Base-by-base conservation (phyloP, 2,113 vertebrate genomes). In the Chlamydotis undulata region DNA sequence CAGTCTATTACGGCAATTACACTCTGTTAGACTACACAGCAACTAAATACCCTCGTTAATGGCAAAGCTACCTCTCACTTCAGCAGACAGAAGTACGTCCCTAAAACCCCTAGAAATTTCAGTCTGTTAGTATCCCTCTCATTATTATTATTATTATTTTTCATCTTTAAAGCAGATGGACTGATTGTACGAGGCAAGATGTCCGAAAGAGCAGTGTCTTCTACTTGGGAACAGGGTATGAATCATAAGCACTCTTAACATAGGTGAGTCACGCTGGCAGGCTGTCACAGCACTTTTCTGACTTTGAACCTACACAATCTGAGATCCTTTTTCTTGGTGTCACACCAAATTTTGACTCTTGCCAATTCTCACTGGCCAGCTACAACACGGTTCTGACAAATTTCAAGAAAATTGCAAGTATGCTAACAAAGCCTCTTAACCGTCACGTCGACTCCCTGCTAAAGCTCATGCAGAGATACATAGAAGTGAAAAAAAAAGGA, bases 381-480 rank as follows among this genome's bases (percentile, higher is more conserved):
- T 55, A 39, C 56, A 35, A 45, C 31, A 29, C 5, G 2, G 24
- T 81, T 75, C 43, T 50, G 60, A 84, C 13, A 59, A 37, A 45
- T 49, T 70, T n/a, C 50, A 67, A 50, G 80, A 23, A 74, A 70
- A 50, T 4, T 67, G 47, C 60, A 70, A 22, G 45, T n/a, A 15
- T 26, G 26, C 47, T 33, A 56, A 81, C n/a, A 45, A 80, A 93
- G 50, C 31, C 7, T 86, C 31, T 26, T 71, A 68, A 64, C 41
- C 31, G 43, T 35, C 39, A 28, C 2, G 3, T n/a, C 0, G 0
- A 63, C 47, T 55, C n/a, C 47, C 25, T 50, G 9, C 23, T 33
- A 31, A 69, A 93, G 35, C 19, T 60, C 16, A 24, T 1, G 21
- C 31, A 90, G 57, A 80, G 31, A 88, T 26, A 67, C 0, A 3